These are phyloP conservation scores for Ptilodon capucinus DNA, from an alignment of 2,888 invertebrate genomes.

Conservation along the genomic window DNA sequence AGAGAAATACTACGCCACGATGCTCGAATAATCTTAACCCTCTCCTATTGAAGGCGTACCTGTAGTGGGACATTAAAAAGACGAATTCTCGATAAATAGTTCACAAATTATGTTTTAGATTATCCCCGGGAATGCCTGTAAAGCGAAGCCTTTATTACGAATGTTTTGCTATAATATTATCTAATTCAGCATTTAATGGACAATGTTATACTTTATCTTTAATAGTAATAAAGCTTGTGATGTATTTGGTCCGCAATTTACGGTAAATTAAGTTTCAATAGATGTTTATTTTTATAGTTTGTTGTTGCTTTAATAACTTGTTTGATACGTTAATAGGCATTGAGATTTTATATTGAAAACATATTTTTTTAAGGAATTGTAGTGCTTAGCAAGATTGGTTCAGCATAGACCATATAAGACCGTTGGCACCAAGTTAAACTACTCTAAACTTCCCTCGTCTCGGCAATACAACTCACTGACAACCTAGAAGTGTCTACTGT, in stretches of 20 bases:
- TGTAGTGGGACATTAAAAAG: background rate
- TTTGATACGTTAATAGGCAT: background rate
- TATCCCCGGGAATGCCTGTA: background rate
- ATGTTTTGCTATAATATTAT: conserved; percentile 1
- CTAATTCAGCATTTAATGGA: conserved; percentile 3
- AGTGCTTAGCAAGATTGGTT: too few relatives aligned
- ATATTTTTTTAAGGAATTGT: too few relatives aligned
- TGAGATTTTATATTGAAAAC: too few relatives aligned
- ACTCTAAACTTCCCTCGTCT: too few relatives aligned
- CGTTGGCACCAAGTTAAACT: too few relatives aligned
- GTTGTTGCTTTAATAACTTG: background rate
- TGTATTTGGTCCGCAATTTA: background rate
- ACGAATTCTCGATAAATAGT: background rate
- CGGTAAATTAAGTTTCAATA: background rate
- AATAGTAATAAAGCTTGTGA: conserved; percentile 3
- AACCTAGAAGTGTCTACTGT: too few relatives aligned
- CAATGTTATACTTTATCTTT: conserved; percentile 6
- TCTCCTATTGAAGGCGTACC: background rate
- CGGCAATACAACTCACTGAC: too few relatives aligned
- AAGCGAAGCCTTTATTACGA: background rate
- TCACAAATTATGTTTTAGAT: background rate
- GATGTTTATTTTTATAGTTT: background rate
- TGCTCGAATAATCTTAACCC: too few relatives aligned
- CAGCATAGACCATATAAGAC: too few relatives aligned
- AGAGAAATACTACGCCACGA: too few relatives aligned